Evolutionary conservation across 2,888 invertebrate genomes (phyloP).

Genomic region (Eulithis prunata): DNA sequence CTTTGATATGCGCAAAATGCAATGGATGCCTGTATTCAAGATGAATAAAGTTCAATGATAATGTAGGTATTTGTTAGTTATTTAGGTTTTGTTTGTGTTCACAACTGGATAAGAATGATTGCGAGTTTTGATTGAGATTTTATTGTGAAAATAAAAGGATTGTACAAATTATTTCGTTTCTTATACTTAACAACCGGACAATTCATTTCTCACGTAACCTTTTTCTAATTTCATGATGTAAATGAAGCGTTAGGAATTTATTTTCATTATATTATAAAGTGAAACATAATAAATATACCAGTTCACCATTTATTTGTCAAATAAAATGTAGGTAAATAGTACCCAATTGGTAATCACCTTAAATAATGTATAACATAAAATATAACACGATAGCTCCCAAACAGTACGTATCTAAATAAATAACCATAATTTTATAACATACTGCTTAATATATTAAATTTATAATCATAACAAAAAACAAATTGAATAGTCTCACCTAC

Average conservation of each 20-base stretch:
- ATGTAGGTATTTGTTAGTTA: constrained; percentile 66
- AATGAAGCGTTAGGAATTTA: no score
- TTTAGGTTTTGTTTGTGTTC: constrained; percentile 73
- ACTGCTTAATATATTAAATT: not conserved
- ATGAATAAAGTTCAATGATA: constrained; percentile 50
- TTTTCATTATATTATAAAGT: no score
- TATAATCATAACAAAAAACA: constrained; percentile 15
- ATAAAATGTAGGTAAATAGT: constrained; percentile 40
- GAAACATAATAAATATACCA: constrained; percentile 39
- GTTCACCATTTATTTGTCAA: constrained; percentile 57
- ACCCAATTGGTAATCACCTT: constrained; percentile 14
- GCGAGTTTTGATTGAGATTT: constrained; percentile 81
- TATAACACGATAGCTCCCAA: constrained; percentile 31
- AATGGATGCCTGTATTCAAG: constrained; percentile 6
- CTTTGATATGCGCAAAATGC: constrained; percentile 37
- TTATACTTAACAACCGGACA: constrained; percentile 28
- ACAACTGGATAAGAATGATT: constrained; percentile 71
- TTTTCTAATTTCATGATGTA: no score
- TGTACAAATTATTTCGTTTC: constrained; percentile 62
- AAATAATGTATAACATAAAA: constrained; percentile 6
- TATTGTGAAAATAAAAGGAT: constrained; percentile 77
- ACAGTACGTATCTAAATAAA: constrained; percentile 29
- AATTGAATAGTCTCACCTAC: no score
- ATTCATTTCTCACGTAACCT: no score
- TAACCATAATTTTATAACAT: constrained; percentile 2